These are phyloP conservation scores for Coenobita brevimanus DNA, from an alignment of 1,140 invertebrate species.

Conservation along the genomic window DNA sequence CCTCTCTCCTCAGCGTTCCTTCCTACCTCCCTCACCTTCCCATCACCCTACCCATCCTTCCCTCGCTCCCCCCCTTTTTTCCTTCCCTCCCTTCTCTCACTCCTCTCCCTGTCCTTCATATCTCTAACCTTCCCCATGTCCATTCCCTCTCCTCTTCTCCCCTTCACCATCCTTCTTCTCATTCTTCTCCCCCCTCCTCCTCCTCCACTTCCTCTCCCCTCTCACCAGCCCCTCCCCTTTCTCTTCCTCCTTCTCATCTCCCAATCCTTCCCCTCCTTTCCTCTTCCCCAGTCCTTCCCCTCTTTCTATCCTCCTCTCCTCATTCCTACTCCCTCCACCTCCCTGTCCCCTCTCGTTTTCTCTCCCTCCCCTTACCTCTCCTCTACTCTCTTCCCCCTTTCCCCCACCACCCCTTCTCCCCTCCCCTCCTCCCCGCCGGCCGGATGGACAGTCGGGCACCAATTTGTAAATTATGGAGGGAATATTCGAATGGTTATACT, in stretches of 20 bases:
- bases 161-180: too few species aligned
- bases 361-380: background rate
- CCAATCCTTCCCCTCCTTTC: background rate
- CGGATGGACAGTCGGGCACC: conserved; percentile 38
- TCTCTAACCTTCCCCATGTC: too few species aligned
- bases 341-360: background rate
- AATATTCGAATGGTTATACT: conserved; percentile 47
- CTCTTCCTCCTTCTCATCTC: background rate
- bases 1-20: too few species aligned
- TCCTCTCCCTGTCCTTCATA: background rate
- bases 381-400: background rate
- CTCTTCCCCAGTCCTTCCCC: background rate
- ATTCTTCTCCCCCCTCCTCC: background rate
- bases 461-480: conserved; percentile 56
- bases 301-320: background rate
- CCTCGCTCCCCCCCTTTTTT: background rate
- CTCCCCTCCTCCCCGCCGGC: background rate
- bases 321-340: background rate
- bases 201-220: background rate
- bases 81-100: background rate
- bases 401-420: background rate
- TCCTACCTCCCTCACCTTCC: background rate
- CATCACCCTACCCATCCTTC: background rate
- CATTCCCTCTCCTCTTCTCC: background rate
- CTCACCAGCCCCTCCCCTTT: background rate